phyloP scores from a whole-genome alignment of 2,113 vertebrate genomes.

The Tauraco erythrolophus region DNA sequence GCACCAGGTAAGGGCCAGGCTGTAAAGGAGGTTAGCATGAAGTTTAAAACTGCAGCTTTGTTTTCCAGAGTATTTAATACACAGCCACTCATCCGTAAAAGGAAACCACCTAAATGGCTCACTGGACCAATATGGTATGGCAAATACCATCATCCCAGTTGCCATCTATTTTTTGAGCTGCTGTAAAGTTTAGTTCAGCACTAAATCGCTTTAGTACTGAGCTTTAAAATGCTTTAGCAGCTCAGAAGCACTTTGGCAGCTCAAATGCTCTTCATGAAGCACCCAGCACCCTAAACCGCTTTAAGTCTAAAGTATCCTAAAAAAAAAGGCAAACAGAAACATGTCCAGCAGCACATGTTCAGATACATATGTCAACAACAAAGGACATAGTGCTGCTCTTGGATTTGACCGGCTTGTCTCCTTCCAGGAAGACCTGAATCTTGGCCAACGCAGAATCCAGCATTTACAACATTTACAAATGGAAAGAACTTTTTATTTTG shows the following conservation, averaged over 20 bases:
- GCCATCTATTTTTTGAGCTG: conserved; percentile 50
- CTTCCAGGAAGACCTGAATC: not conserved
- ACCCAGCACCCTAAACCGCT: conserved; percentile 54
- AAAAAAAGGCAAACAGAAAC: conserved; percentile 3
- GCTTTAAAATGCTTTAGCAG: conserved; percentile 71
- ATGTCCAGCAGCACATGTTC: not conserved
- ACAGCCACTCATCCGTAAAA: rapidly evolving
- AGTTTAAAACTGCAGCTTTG: not conserved
- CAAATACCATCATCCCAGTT: not conserved
- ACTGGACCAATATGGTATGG: not conserved
- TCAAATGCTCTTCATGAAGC: conserved; percentile 63
- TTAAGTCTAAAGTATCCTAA: conserved; percentile 45
- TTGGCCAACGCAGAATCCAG: not conserved
- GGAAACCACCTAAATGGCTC: not conserved
- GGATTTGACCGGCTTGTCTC: not conserved
- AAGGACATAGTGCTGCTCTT: not conserved
- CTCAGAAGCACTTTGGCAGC: conserved; percentile 69
- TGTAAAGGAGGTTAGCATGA: not conserved
- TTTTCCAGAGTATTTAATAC: not conserved
- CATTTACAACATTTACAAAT: not conserved
- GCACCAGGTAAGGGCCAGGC: not conserved
- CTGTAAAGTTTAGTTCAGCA: conserved; percentile 57
- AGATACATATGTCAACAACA: not conserved
- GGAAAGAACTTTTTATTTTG: not conserved
- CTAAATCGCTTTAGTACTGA: conserved; percentile 64